Evolutionary conservation across 1,140 invertebrate species (phyloP).

Genomic region (Saccostrea glomerata): DNA sequence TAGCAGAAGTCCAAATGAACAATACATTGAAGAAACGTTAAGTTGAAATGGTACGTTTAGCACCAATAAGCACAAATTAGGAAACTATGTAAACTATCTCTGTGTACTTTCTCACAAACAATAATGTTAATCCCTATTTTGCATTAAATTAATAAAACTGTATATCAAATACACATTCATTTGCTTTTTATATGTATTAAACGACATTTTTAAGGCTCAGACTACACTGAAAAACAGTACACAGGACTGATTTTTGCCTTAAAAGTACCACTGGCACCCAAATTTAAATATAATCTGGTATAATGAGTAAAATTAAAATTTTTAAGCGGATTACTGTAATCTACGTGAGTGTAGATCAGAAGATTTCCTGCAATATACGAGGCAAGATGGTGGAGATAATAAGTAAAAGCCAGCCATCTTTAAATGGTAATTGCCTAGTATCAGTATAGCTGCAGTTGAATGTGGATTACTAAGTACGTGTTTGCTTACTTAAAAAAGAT

Average conservation of each 20-base stretch:
- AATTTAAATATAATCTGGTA: conserved; percentile 13
- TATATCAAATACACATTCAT: not conserved
- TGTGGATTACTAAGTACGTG: not conserved
- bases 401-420: not conserved
- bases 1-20: not conserved
- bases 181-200: not conserved
- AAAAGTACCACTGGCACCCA: not conserved
- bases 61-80: not conserved
- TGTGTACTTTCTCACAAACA: not conserved
- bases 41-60: not conserved
- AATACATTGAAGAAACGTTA: not conserved
- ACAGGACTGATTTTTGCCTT: not conserved
- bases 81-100: not conserved
- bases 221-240: not conserved
- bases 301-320: conserved; percentile 15
- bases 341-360: not conserved
- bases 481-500: not conserved
- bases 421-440: not conserved
- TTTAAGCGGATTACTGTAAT: conserved; percentile 20
- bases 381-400: not conserved
- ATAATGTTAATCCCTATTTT: conserved; percentile 9
- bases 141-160: not conserved
- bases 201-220: not conserved
- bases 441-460: not conserved
- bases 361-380: not conserved